Percentiles rank a stretch among this genome's conserved stretches.
phyloP scores from a whole-genome alignment of 2,113 vertebrate genomes.

The Amphiprion percula region DNA sequence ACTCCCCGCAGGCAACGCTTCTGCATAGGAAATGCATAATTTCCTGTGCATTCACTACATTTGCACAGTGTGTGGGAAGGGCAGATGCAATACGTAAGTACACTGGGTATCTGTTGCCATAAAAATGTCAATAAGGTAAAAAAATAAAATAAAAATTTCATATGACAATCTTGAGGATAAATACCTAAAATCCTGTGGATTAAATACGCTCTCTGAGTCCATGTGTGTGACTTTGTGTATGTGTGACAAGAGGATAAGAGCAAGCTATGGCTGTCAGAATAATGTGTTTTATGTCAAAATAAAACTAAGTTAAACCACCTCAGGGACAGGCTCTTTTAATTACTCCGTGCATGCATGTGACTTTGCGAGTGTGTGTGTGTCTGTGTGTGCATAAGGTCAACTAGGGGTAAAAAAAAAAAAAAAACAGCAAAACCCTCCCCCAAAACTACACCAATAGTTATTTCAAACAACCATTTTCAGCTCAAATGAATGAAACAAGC shows the following conservation, averaged over 20 bases:
- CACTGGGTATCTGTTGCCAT: background rate
- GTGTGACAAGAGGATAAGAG: slow-evolving; percentile 41
- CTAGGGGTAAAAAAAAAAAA: slow-evolving; percentile 21
- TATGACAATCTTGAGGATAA: slow-evolving; percentile 39
- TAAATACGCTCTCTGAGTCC: background rate
- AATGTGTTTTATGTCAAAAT: slow-evolving; percentile 45
- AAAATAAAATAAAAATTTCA: background rate
- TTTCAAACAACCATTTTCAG: slow-evolving; percentile 40
- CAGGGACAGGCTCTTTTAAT: slow-evolving; percentile 34
- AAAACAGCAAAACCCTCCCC: no score
- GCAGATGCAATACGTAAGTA: slow-evolving; percentile 24
- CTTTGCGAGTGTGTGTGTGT: background rate
- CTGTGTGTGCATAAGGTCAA: slow-evolving; percentile 4
- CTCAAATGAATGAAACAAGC: slow-evolving; percentile 34
- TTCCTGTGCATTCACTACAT: slow-evolving; percentile 41
- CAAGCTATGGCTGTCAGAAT: slow-evolving; percentile 38
- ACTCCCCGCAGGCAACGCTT: slow-evolving; percentile 11
- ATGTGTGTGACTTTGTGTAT: background rate
- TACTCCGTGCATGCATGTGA: slow-evolving; percentile 10
- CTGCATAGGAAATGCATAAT: slow-evolving; percentile 25
- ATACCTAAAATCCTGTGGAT: slow-evolving; percentile 17
- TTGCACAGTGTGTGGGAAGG: slow-evolving; percentile 19
- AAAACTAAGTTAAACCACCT: slow-evolving; percentile 26
- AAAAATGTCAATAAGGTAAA: background rate
- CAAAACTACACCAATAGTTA: slow-evolving; percentile 42